These are phyloP conservation scores for Eristalis tenax DNA, from an alignment of 2,888 invertebrate genomes.

Conservation along the genomic window DNA sequence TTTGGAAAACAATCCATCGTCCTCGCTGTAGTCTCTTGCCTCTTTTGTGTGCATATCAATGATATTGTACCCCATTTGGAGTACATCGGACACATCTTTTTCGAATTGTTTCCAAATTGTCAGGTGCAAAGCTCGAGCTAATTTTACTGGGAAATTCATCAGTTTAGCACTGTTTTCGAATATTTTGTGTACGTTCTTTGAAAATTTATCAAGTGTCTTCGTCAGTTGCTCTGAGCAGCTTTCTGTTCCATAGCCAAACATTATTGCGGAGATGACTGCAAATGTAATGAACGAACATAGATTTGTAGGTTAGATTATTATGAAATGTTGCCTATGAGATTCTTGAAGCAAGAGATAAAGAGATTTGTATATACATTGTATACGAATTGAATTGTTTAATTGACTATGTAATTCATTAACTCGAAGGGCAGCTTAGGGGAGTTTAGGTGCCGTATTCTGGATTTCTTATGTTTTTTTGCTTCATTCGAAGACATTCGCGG, in stretches of 20 bases:
- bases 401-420: too few species aligned
- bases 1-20: constrained; percentile 84
- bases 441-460: too few species aligned
- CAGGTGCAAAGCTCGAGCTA: constrained; percentile 85
- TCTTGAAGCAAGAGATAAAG: too few species aligned
- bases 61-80: constrained; percentile 83
- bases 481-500: too few species aligned
- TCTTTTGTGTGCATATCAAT: constrained; percentile 76
- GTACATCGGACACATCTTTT: constrained; percentile 84
- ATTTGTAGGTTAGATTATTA: too few species aligned
- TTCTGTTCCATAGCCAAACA: constrained; percentile 80
- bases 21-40: constrained; percentile 75
- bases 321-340: too few species aligned
- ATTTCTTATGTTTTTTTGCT: too few species aligned
- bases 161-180: constrained; percentile 88
- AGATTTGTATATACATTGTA: too few species aligned
- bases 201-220: constrained; percentile 83
- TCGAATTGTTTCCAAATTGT: constrained; percentile 89
- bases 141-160: constrained; percentile 85
- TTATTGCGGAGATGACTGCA: constrained; percentile 84
- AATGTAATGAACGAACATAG: constrained; percentile 53
- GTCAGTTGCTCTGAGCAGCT: constrained; percentile 77
- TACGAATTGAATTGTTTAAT: too few species aligned
- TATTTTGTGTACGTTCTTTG: constrained; percentile 86
- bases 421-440: too few species aligned